These are phyloP conservation scores for Macquaria australasica DNA, from an alignment of 2,113 vertebrate genomes.

Conservation along the genomic window DNA sequence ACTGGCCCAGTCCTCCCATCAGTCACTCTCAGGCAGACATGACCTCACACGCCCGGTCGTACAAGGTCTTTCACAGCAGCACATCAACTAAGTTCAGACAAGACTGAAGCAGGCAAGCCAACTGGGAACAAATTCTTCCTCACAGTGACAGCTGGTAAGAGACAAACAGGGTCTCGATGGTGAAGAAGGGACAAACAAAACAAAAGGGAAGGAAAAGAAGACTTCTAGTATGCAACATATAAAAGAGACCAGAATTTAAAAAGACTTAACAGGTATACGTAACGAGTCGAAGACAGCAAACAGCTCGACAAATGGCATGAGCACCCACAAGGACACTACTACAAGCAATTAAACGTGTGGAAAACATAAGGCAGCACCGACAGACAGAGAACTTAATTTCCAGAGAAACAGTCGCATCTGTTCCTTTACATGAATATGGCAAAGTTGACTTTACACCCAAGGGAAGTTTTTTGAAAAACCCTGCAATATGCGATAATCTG, in stretches of 20 bases:
- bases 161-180: neutral
- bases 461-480: neutral
- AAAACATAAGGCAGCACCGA: neutral
- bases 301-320: neutral
- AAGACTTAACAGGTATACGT: too few relatives aligned
- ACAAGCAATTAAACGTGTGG: neutral
- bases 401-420: neutral
- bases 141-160: constrained; percentile 32
- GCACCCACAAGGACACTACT: neutral
- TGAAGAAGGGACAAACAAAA: neutral
- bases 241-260: neutral
- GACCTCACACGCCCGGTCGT: constrained; percentile 3
- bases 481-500: neutral
- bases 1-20: constrained; percentile 14
- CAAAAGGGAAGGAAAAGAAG: neutral
- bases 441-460: neutral
- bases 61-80: constrained; percentile 20
- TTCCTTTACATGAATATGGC: neutral
- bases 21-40: constrained; percentile 12
- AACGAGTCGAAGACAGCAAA: neutral
- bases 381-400: neutral
- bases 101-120: constrained; percentile 1
- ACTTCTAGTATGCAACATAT: neutral
- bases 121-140: constrained; percentile 15
- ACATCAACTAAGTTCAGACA: constrained; percentile 34